Base-by-base conservation (phyloP, 2,113 vertebrate species). In the Ochotona curzoniae region DNA sequence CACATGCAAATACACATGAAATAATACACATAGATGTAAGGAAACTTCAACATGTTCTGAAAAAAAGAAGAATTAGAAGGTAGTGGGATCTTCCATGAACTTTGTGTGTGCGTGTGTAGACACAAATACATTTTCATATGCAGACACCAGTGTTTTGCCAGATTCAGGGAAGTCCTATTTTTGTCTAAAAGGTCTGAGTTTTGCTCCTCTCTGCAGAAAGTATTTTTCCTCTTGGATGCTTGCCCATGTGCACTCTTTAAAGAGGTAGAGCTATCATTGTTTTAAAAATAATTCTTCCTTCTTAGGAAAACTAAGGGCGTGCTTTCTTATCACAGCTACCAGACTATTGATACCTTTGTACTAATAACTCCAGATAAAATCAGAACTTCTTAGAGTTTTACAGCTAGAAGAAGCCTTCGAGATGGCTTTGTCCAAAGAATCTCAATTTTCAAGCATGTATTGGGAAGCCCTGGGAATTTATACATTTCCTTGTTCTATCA, bases 281-380 rank as follows among this genome's bases (percentile, higher is more conserved):
- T 86, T 89, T 57, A 57, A 57, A 54, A 85, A 78, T 35, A 75
- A 93, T 80, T 86, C 23, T 75, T 75, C 20, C 63, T 93, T 81
- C 30, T 85, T 75, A 60, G 20, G 66, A 54, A 90, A 85, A 74
- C 70, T 20, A 74, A 18, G 5, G 61, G 1, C 17, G 0, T 83
- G 14, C 93, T 92, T 93, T 91, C 71, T 60, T 83, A 66, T 76
- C 44, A 54, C 3, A 61, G 44, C 44, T 89, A 82, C 60, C 18
- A 90, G 70, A 32, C 47, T 70, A 18, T 67, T 49, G 35, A 57
- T 51, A 28, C 60, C 7, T 54, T 63, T 83, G 28, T 10, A 38
- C 23, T 69, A 57, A 80, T 17, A 25, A 35, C 85, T 85, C 30
- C 26, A 49, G 11, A 8, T 79, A 83, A 71, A 91, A 70, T 78